Percentiles rank a stretch among this genome's conserved stretches.
phyloP scores from a whole-genome alignment of 2,113 vertebrate genomes.

The Corythaeola cristata region DNA sequence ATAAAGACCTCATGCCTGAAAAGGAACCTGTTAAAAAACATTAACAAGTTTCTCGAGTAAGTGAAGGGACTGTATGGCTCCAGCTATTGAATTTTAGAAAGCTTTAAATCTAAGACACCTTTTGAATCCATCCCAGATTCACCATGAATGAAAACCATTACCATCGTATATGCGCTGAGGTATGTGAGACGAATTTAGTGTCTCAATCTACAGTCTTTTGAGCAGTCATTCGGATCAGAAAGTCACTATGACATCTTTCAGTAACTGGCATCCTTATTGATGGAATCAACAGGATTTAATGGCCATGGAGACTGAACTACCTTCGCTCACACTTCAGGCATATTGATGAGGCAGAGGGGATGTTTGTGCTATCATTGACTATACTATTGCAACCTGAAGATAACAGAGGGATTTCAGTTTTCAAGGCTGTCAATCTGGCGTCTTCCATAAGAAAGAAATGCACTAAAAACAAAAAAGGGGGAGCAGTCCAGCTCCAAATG shows the following conservation, averaged over 20 bases:
- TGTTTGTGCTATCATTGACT: slow-evolving; percentile 45
- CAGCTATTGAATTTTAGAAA: slow-evolving; percentile 48
- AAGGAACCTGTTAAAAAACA: slow-evolving; percentile 54
- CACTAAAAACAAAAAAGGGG: not conserved
- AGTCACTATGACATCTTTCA: slow-evolving; percentile 34
- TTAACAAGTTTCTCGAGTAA: slow-evolving; percentile 34
- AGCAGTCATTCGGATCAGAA: slow-evolving; percentile 38
- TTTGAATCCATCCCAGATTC: slow-evolving; percentile 31
- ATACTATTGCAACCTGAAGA: not conserved
- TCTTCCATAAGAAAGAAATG: not conserved
- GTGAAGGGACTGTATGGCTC: not conserved
- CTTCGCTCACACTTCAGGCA: slow-evolving; percentile 17
- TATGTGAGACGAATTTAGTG: slow-evolving; percentile 48
- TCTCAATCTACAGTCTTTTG: slow-evolving; percentile 33
- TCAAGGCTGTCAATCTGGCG: slow-evolving; percentile 14
- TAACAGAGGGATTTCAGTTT: slow-evolving; percentile 34
- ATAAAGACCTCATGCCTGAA: slow-evolving; percentile 33
- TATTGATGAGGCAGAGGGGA: slow-evolving; percentile 38
- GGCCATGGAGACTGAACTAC: slow-evolving; percentile 12
- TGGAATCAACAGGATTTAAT: slow-evolving; percentile 59
- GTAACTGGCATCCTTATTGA: slow-evolving; percentile 39
- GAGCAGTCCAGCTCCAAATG: not conserved
- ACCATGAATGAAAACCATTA: slow-evolving; percentile 28
- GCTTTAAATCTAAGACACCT: slow-evolving; percentile 18
- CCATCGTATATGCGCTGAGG: not conserved